Evolutionary conservation across 2,797 vertebrate genomes (phyloP), one percentile per base, ranked within the genome.

Genomic region (Erpetoichthys calabaricus): DNA sequence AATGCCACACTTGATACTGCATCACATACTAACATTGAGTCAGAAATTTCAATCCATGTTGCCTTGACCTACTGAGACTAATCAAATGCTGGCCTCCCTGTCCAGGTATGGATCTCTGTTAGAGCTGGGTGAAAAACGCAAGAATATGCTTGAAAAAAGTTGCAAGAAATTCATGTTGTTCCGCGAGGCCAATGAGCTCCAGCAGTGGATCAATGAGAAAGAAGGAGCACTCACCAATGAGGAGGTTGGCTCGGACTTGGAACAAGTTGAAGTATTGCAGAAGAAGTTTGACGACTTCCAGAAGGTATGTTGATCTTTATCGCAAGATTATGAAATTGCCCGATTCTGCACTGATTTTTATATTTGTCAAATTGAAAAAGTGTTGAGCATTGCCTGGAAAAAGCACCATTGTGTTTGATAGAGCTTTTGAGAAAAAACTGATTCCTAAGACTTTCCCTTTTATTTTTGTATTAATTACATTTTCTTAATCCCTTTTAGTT

Each of bases 201-300:
- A 98, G 68, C 95, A 97, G 72, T 98, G 96, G 96, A 99, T 98
- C 79, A 85, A 89, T 0, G 96, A 99, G 82, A 99, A 99, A 74
- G 96, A 99, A 69, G 71, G 87, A 0, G 80, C 94, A 0, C 89
- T 99, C 62, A 92, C 90, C 2, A 97, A 81, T 1, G 94, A 98
- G 65, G 96, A 99, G 73, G 77, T 98, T 0, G 96, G 91, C 44
- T 89, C 94, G 0, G 96, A 99, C 70, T 71, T 99, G 73, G 96
- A 99, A 78, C 96, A 99, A 74, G 96, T 99, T 2, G 96, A 99
- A 68, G 96, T 97, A 70, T 77, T 99, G 8, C 96, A 99, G 85
- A 99, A 99, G 87, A 99, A 98, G 71, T 99, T 99, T 9, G 96
- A 99, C 3, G 96, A 99, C 71, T 99, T 99, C 77, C 96, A 99